phyloP scores from a whole-genome alignment of 1,140 invertebrate species.

The Caenorhabditis elegans region DNA sequence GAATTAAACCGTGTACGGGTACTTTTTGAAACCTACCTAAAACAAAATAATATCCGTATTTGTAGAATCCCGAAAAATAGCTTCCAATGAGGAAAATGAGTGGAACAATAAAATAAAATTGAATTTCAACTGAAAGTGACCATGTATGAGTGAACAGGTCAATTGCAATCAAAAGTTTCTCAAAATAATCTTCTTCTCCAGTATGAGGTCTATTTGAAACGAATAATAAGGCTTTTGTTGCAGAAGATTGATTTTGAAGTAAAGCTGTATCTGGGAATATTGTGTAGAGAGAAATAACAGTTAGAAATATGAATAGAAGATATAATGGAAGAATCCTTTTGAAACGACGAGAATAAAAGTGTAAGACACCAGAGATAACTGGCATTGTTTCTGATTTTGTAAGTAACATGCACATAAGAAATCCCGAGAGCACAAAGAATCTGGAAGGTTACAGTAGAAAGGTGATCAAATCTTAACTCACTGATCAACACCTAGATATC shows the following conservation, averaged over 20 bases:
- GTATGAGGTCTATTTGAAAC: slow-evolving; percentile 15
- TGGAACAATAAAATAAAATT: slow-evolving; percentile 15
- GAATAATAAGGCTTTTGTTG: background rate
- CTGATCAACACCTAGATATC: slow-evolving; percentile 3
- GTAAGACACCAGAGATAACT: background rate
- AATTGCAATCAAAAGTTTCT: background rate
- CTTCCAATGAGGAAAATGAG: background rate
- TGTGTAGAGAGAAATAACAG: background rate
- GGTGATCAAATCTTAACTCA: background rate
- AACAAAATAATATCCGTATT: background rate
- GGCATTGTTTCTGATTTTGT: background rate
- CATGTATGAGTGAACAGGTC: slow-evolving; percentile 1
- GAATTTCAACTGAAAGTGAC: slow-evolving; percentile 1
- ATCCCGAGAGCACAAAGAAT: slow-evolving; percentile 33
- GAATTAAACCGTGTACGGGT: too few species aligned
- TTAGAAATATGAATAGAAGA: background rate
- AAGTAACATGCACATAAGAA: slow-evolving; percentile 14
- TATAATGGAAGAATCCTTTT: slow-evolving; percentile 18
- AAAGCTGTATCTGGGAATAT: background rate
- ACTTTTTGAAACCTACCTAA: background rate
- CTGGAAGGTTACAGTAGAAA: background rate
- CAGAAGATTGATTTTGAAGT: background rate
- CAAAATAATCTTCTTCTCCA: background rate
- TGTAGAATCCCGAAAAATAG: background rate
- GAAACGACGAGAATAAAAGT: slow-evolving; percentile 13